These are phyloP conservation scores for Sebastes miniatus DNA, from an alignment of 2,797 vertebrate genomes.

Conservation along the genomic window DNA sequence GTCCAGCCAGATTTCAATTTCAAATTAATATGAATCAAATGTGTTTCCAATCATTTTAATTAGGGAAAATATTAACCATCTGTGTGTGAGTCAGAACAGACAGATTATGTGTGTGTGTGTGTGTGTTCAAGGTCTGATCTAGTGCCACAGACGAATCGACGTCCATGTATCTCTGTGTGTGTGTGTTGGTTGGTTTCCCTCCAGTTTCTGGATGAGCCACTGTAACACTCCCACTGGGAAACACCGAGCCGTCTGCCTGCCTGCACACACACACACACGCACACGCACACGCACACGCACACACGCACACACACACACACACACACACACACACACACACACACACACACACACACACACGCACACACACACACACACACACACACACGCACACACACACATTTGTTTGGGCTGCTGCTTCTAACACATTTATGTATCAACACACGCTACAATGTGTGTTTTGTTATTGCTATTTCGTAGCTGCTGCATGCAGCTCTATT, in stretches of 20 bases:
- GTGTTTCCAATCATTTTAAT: not conserved
- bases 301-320: not conserved
- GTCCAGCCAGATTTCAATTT: not conserved
- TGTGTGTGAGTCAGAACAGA: not conserved
- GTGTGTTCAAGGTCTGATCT: not conserved
- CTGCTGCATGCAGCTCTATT: not conserved
- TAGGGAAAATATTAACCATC: not conserved
- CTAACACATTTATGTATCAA: not conserved
- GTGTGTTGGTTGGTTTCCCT: not conserved
- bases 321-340: not conserved
- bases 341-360: not conserved
- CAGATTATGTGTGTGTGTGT: not conserved
- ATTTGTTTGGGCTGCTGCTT: not conserved
- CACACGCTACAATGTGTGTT: not conserved
- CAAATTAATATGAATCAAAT: not conserved
- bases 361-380: not conserved
- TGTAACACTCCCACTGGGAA: conserved; percentile 11
- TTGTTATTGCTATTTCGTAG: not conserved
- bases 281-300: not conserved
- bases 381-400: not conserved
- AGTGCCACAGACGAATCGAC: not conserved
- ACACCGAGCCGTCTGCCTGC: not conserved
- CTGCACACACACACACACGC: not conserved
- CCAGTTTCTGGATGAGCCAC: conserved; percentile 1
- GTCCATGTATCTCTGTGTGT: not conserved